phyloP scores from a whole-genome alignment of 2,888 invertebrate genomes.

The Drosophila imparisetae region DNA sequence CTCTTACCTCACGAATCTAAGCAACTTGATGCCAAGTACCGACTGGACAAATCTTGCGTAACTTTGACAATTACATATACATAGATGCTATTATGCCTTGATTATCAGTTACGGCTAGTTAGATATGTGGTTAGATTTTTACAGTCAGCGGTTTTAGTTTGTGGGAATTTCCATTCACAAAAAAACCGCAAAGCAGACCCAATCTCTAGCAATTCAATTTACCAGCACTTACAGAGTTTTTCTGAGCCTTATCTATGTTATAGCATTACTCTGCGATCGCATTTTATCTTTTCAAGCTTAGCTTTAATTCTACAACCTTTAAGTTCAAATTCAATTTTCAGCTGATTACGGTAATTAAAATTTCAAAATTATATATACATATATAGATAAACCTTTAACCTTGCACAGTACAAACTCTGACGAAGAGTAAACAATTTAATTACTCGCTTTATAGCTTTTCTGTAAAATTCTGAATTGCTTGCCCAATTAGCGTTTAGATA shows the following conservation, averaged over 20 bases:
- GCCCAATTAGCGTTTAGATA: slow-evolving; percentile 18
- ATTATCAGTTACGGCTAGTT: slow-evolving; percentile 10
- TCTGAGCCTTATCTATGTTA: neutral
- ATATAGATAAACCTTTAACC: neutral
- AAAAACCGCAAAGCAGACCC: neutral
- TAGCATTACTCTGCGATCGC: neutral
- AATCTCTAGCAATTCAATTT: neutral
- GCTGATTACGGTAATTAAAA: neutral
- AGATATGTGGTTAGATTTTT: slow-evolving; percentile 1
- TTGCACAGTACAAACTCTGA: neutral
- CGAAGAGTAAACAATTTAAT: neutral
- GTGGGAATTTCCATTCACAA: slow-evolving; percentile 2
- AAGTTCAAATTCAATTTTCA: neutral
- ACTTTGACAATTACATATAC: slow-evolving; percentile 15
- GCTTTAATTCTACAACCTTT: neutral
- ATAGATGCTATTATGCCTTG: slow-evolving; percentile 18
- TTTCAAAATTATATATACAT: neutral
- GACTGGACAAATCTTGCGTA: slow-evolving; percentile 17
- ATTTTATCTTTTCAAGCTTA: neutral
- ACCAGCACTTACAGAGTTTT: neutral
- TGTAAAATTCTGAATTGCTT: neutral
- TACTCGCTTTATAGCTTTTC: neutral
- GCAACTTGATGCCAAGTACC: neutral
- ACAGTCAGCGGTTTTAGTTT: neutral
- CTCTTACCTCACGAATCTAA: slow-evolving; percentile 1